phyloP scores from a whole-genome alignment of 2,797 vertebrate species.

The Siniperca obscura region DNA sequence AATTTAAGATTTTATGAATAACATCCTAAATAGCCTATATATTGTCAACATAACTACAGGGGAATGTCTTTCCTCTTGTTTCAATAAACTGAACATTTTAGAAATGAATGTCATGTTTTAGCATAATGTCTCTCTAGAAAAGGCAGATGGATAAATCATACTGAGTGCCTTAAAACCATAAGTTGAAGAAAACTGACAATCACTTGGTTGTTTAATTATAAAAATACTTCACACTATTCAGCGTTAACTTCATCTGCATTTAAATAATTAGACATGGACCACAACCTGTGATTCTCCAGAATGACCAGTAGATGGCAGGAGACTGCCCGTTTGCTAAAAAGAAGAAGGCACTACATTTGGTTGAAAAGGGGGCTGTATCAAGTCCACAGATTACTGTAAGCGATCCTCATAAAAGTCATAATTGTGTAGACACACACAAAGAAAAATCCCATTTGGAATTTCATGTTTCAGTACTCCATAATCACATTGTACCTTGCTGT shows the following conservation, averaged over 20 bases:
- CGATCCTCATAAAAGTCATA: not conserved
- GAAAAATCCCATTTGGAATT: not conserved
- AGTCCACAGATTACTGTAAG: not conserved
- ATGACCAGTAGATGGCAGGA: constrained; percentile 39
- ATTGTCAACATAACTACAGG: too few relatives aligned
- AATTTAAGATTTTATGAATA: too few relatives aligned
- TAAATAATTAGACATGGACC: constrained; percentile 22
- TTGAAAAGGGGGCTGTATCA: not conserved
- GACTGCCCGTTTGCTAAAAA: not conserved
- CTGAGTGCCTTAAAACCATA: not conserved
- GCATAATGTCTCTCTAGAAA: too few relatives aligned
- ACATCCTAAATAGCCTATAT: too few relatives aligned
- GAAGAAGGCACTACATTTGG: constrained; percentile 20
- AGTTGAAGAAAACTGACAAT: not conserved
- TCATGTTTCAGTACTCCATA: not conserved
- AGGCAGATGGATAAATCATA: not conserved
- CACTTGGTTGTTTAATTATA: constrained; percentile 52
- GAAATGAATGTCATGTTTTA: not conserved
- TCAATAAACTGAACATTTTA: not conserved
- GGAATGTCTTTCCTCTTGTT: not conserved
- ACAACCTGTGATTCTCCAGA: constrained; percentile 18
- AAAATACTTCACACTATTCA: constrained; percentile 39
- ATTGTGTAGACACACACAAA: not conserved
- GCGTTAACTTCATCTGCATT: constrained; percentile 15
- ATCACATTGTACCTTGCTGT: not conserved